phyloP scores from a whole-genome alignment of 2,888 invertebrate genomes.

The Tenodera sinensis region DNA sequence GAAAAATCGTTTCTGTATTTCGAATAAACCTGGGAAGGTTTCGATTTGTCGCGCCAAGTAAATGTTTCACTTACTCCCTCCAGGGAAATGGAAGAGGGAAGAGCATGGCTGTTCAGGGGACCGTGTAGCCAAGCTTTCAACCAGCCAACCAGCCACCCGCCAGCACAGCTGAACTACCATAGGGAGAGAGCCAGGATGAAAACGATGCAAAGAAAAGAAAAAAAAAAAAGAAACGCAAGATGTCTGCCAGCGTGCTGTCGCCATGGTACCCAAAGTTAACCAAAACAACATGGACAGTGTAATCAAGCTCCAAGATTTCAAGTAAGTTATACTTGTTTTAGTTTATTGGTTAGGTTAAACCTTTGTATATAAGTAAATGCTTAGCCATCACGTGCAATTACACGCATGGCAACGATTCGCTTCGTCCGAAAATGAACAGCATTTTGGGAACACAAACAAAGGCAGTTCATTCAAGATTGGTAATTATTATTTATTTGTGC shows the following conservation, averaged over 20 bases:
- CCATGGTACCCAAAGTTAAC: not conserved
- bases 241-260: not conserved
- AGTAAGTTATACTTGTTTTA: not conserved
- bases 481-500: too few relatives aligned
- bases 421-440: too few relatives aligned
- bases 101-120: not conserved
- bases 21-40: not conserved
- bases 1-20: not conserved
- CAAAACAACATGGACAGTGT: not conserved
- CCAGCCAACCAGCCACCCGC: not conserved
- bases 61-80: not conserved
- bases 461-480: too few relatives aligned
- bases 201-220: not conserved
- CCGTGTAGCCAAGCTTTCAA: not conserved
- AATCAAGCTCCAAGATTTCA: not conserved
- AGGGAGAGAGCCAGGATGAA: not conserved
- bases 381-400: not conserved
- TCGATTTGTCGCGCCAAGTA: not conserved
- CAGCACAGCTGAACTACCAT: not conserved
- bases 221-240: constrained; percentile 4
- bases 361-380: not conserved
- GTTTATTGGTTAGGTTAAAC: not conserved
- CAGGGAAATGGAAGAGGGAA: not conserved
- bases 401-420: too few relatives aligned
- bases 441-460: too few relatives aligned